Base-by-base conservation (phyloP, 2,888 invertebrate genomes). In the Nephrotoma guestfalica region DNA sequence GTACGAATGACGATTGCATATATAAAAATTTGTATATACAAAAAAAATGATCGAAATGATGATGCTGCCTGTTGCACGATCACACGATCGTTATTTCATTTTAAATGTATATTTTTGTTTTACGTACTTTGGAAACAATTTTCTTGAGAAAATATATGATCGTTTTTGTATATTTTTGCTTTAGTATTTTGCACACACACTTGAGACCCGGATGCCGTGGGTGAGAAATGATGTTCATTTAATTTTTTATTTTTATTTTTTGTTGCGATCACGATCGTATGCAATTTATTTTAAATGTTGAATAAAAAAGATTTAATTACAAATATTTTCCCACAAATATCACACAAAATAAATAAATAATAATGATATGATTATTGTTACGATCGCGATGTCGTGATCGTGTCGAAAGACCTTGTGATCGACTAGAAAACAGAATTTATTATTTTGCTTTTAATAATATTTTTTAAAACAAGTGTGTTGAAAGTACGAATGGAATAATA, bases 121-220 rank as follows among this genome's bases (percentile, higher is more conserved):
- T 84, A 41, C 47, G n/a, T 47, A 30, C 13, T 47, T 47, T 71
- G 1, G 30, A 30, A 71, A 71, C 71, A 6, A 71, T 71, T 71
- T 71, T 71, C 71, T 71, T 71, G 71, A 30, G 71, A 71, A 71
- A 71, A 71, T 18, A 71, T 30, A 71, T 71, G 71, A 71, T 71
- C 71, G 30, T 71, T 71, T 71, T 71, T 47, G 9, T n/a, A 13
- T 47, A 9, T 47, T 47, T 4, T 84, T 84, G 30, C 4, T 41
- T 84, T 42, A 42, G 42, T 84, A 84, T 84, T 84, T 41, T 42
- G 41, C 41, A 15, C 84, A 84, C 84, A 41, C 41, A 84, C 84
- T 84, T 42, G 84, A 84, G 41, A 84, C 41, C 84, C 86, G 86
- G 86, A 86, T 86, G 86, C 86, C 45, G 86, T 86, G 86, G 86